These are phyloP conservation scores for Tenthredo mesomela DNA, from an alignment of 2,888 invertebrate species.

Conservation along the genomic window DNA sequence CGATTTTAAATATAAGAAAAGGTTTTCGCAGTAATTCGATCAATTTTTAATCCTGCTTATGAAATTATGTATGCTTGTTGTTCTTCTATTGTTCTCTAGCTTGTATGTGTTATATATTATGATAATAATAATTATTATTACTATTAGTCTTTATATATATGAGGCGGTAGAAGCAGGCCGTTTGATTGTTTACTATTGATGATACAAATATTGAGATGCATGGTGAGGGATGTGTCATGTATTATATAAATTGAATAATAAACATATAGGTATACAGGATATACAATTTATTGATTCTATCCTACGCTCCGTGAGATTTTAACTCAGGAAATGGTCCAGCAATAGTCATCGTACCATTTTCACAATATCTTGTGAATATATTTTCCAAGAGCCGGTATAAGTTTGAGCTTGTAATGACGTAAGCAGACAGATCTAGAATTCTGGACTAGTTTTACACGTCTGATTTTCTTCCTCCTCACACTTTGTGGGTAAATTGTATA, in stretches of 20 bases:
- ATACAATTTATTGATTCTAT: neutral
- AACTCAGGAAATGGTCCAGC: neutral
- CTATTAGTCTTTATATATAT: neutral
- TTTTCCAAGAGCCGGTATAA: neutral
- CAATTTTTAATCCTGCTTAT: too few species aligned
- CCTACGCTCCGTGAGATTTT: neutral
- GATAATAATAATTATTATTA: too few species aligned
- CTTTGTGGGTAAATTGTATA: neutral
- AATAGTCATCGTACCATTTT: neutral
- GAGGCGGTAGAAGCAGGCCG: neutral
- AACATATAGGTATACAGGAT: neutral
- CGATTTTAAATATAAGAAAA: too few species aligned
- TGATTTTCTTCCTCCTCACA: constrained; percentile 16
- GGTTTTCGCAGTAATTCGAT: too few species aligned
- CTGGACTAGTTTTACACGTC: constrained; percentile 34
- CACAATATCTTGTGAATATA: neutral
- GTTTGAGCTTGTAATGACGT: constrained; percentile 17
- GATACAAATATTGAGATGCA: neutral
- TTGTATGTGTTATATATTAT: too few species aligned
- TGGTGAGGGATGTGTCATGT: neutral
- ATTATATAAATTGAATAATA: neutral
- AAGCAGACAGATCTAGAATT: constrained; percentile 33
- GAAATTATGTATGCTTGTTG: too few species aligned
- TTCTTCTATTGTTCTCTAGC: too few species aligned
- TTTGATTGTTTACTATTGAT: neutral